Conservation (phyloP, 2,797 vertebrate genomes). For the Phrynocephalus forsythii region DNA sequence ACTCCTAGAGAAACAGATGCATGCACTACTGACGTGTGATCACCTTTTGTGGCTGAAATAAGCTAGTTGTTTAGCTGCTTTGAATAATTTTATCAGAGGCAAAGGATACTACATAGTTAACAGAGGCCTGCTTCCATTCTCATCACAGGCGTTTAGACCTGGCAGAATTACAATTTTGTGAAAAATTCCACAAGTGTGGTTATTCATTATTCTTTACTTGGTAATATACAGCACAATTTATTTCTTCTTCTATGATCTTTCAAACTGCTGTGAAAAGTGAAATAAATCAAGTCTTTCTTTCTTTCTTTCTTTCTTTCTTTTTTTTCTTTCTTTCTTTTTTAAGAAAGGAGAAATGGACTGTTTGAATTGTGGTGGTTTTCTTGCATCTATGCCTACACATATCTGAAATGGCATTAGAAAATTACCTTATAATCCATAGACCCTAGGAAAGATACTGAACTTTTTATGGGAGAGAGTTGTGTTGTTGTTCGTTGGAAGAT, state of each 20-base stretch:
- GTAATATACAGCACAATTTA: neutral
- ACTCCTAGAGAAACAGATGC: no score
- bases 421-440: neutral
- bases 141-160: neutral
- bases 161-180: neutral
- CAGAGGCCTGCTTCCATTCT: neutral
- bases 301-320: no score
- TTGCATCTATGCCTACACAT: slow-evolving; percentile 6
- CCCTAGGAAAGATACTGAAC: neutral
- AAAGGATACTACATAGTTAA: neutral
- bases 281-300: slow-evolving; percentile 5
- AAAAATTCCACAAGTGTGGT: slow-evolving; percentile 19
- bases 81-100: neutral
- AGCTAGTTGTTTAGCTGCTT: neutral
- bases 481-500: neutral
- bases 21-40: no score
- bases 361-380: neutral
- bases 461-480: neutral
- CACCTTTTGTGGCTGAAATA: no score
- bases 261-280: slow-evolving; percentile 37
- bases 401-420: slow-evolving; percentile 5
- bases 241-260: slow-evolving; percentile 9
- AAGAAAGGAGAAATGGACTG: slow-evolving; percentile 10
- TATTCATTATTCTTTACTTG: slow-evolving; percentile 29
- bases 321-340: no score